Evolutionary conservation across 2,888 invertebrate species (phyloP).

Genomic region (Lepidonotus clava): DNA sequence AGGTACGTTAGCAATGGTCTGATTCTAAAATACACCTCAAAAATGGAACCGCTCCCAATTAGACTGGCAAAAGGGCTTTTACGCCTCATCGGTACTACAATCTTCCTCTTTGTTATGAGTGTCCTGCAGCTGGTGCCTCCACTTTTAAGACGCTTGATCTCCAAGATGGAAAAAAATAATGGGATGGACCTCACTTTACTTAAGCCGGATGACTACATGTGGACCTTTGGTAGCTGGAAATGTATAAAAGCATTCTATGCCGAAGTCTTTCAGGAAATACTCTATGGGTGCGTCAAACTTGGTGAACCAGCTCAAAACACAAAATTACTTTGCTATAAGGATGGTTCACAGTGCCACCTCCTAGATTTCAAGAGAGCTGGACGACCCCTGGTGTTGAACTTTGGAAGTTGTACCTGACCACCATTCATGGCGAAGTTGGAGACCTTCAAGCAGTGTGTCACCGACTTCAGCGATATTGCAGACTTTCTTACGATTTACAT

Average conservation of each 20-base stretch:
- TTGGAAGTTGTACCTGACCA: constrained; percentile 77
- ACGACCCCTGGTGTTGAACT: constrained; percentile 73
- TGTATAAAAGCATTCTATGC: neutral
- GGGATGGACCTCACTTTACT: neutral
- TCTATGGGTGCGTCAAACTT: neutral
- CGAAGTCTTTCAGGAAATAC: neutral
- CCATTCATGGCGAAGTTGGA: constrained; percentile 73
- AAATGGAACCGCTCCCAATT: too few species aligned
- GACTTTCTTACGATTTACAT: constrained; percentile 76
- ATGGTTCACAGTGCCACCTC: constrained; percentile 35
- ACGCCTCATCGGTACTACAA: neutral
- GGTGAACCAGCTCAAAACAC: neutral
- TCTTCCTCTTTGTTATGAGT: neutral
- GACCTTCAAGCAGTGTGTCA: constrained; percentile 68
- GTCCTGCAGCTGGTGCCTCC: neutral
- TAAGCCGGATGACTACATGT: neutral
- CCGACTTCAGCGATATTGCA: constrained; percentile 66
- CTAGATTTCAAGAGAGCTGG: constrained; percentile 59
- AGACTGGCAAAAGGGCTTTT: too few species aligned
- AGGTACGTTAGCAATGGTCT: too few species aligned
- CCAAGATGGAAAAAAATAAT: neutral
- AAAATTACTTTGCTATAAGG: neutral
- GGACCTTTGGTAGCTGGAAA: neutral
- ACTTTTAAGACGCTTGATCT: neutral
- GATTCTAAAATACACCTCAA: too few species aligned